These are phyloP conservation scores for Tapirus terrestris DNA, from an alignment of 2,113 vertebrate genomes.

Conservation along the genomic window DNA sequence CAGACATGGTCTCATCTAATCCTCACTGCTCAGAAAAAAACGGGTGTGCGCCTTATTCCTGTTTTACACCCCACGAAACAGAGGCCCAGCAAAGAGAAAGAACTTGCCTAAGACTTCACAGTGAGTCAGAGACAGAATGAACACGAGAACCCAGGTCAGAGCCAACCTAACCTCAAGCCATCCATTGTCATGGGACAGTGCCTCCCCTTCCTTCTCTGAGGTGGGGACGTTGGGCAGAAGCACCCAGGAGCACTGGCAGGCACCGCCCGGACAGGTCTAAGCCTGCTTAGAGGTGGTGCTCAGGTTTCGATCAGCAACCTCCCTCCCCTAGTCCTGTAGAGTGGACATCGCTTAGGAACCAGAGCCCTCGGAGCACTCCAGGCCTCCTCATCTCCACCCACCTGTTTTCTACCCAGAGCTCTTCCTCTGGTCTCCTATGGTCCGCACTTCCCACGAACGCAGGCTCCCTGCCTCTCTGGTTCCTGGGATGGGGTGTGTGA, in stretches of 20 bases:
- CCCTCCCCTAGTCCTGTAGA: neutral
- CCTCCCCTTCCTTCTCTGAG: neutral
- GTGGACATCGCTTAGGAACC: neutral
- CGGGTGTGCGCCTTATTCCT: rapidly evolving
- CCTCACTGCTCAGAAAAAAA: neutral
- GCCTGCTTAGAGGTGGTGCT: neutral
- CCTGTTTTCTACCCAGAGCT: neutral
- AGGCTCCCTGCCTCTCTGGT: neutral
- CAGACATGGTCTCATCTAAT: rapidly evolving
- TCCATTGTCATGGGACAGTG: rapidly evolving
- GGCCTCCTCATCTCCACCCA: too few species aligned
- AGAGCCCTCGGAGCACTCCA: neutral
- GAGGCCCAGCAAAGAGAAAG: neutral
- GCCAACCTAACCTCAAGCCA: neutral
- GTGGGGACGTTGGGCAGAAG: neutral
- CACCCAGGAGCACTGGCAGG: neutral
- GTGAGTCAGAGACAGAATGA: neutral
- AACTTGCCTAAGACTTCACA: neutral
- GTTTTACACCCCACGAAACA: neutral
- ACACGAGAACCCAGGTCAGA: neutral
- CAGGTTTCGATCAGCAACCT: neutral
- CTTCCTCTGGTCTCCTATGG: neutral
- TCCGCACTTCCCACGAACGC: rapidly evolving
- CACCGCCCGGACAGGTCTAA: neutral
- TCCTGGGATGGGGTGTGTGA: rapidly evolving